These are phyloP conservation scores for Hydrochoerus hydrochaeris DNA, from an alignment of 2,113 vertebrate species.

Conservation along the genomic window DNA sequence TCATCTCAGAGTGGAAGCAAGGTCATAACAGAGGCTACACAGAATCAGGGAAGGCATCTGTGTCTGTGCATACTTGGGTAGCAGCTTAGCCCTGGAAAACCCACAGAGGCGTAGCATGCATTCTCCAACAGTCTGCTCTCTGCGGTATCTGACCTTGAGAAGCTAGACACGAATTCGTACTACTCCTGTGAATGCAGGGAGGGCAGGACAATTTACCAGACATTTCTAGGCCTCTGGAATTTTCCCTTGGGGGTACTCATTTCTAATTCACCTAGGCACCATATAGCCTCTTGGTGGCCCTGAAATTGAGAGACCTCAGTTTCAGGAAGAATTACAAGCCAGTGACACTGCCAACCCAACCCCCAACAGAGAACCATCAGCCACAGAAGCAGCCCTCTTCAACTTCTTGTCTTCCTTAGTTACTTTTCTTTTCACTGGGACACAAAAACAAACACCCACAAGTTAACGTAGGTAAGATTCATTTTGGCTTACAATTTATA, in stretches of 20 bases:
- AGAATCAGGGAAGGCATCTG: neutral
- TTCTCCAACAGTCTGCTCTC: neutral
- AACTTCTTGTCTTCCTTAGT: neutral
- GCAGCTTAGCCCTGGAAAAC: neutral
- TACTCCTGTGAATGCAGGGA: neutral
- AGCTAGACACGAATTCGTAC: neutral
- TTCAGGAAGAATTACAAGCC: conserved; percentile 40
- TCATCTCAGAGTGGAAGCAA: neutral
- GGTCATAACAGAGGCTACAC: neutral
- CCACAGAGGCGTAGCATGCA: accelerated
- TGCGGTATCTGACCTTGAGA: neutral
- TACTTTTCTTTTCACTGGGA: neutral
- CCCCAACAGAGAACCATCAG: neutral
- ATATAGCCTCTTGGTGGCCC: neutral
- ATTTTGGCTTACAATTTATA: neutral
- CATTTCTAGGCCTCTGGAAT: neutral
- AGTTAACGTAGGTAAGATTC: neutral
- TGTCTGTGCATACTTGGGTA: neutral
- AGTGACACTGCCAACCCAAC: neutral
- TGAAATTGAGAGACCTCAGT: conserved; percentile 14
- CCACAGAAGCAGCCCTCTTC: neutral
- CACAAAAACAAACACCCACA: neutral
- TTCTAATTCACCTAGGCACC: neutral
- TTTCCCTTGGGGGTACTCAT: neutral
- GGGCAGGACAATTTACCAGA: neutral